Conservation (phyloP, 1,140 invertebrate species). For the Cylas formicarius region DNA sequence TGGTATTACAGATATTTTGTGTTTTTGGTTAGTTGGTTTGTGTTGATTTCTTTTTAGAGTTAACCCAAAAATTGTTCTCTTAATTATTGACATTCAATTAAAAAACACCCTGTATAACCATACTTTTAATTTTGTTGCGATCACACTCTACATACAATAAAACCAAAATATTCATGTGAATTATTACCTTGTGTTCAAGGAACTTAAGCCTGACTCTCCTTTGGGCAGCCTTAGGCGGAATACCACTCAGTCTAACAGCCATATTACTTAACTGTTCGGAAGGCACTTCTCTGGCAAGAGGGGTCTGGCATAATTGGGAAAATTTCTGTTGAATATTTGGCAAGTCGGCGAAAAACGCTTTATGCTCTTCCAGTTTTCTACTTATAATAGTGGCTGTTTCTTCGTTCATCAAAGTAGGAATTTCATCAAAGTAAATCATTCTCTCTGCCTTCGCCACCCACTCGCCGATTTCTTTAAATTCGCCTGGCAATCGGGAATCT, state of each 20-base stretch:
- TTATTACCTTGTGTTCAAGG: slow-evolving; percentile 71
- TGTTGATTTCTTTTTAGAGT: no score
- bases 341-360: slow-evolving; percentile 77
- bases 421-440: slow-evolving; percentile 71
- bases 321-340: slow-evolving; percentile 72
- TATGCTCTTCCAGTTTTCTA: slow-evolving; percentile 82
- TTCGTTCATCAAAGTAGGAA: slow-evolving; percentile 75
- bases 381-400: slow-evolving; percentile 80
- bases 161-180: no score
- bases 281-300: slow-evolving; percentile 57
- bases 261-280: slow-evolving; percentile 74
- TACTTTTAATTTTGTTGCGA: no score
- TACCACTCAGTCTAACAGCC: slow-evolving; percentile 62
- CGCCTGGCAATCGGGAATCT: slow-evolving; percentile 75
- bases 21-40: no score
- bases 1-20: no score
- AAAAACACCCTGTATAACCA: no score
- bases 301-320: slow-evolving; percentile 54
- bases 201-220: slow-evolving; percentile 77
- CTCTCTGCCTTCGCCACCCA: slow-evolving; percentile 84
- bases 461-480: slow-evolving; percentile 76
- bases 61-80: no score
- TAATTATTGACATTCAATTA: no score
- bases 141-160: no score
- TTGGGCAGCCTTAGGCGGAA: slow-evolving; percentile 64